Base-by-base conservation (phyloP, 2,113 vertebrate species). In the Megaleporinus macrocephalus region DNA sequence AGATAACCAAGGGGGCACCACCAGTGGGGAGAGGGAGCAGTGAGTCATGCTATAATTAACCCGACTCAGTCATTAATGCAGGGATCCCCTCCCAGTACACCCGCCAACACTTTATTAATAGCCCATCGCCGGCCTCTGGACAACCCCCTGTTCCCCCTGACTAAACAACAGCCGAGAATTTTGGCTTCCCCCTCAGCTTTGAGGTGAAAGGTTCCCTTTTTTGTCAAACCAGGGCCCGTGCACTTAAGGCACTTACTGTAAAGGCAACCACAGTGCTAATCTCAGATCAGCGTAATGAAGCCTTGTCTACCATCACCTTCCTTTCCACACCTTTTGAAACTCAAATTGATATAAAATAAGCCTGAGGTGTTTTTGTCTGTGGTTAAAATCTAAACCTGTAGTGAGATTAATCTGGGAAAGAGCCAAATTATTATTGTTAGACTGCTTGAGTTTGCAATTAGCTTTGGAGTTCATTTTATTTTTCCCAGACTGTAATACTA, bases 21-120 rank as follows among this genome's bases (percentile, higher is more conserved):
- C 29, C 27, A 78, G 53, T 41, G 24, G 26, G 33, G 62, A 29
- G 36, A 49, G n/a, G 63, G 59, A 74, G 57, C 41, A n/a, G 10
- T 66, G 73, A 73, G 79, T 78, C 26, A 75, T 36, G 27, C 73
- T 86, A 57, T 76, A 80, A 80, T 83, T 76, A 83, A 66, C 36
- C 68, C 63, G 55, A 57, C 27, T 30, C 59, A 69, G 65, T 85
- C 53, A 49, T 76, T 73, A 73, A 84, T 55, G 61, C 80, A 83
- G 84, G 86, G 86, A 83, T 87, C 30, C 36, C 81, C 81, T 74
- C 73, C 53, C 29, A 33, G 33, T 72, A 75, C 29, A 41, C 49
- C 10, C n/a, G 61, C 69, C 69, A 57, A 29, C 63, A 65, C 36
- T 79, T 73, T 84, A 87, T 85, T 83, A 85, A 87, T 87, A 81